phyloP scores from a whole-genome alignment of 2,888 invertebrate genomes.

The Camptogramma bilineatum region DNA sequence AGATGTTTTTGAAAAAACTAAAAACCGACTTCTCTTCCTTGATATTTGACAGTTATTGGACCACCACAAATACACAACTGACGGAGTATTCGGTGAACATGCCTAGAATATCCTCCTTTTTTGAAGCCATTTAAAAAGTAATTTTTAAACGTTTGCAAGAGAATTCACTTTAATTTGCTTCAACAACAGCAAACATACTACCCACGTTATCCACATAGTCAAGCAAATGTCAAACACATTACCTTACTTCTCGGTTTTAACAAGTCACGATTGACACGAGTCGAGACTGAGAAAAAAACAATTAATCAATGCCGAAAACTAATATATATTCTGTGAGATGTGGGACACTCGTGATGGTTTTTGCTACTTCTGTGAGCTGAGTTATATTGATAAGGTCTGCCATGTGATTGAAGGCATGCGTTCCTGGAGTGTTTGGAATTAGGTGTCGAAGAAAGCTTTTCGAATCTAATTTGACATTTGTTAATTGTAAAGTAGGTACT shows the following conservation, averaged over 20 bases:
- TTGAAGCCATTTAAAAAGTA: too few species aligned
- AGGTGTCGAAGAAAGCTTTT: not conserved
- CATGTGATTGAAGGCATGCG: constrained; percentile 19
- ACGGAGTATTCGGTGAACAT: too few species aligned
- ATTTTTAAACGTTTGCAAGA: too few species aligned
- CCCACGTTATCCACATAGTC: not conserved
- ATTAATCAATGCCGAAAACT: constrained; percentile 20
- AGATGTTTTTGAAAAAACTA: too few species aligned
- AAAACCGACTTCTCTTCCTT: too few species aligned
- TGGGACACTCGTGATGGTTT: constrained; percentile 35
- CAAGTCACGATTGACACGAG: constrained; percentile 57
- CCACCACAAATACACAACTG: too few species aligned
- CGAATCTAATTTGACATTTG: not conserved
- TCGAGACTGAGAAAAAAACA: constrained; percentile 49
- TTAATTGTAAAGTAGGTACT: not conserved
- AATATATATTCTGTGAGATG: constrained; percentile 16
- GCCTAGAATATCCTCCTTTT: too few species aligned
- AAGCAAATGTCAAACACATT: constrained; percentile 69
- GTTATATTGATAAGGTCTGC: constrained; percentile 24
- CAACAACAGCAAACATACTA: not conserved
- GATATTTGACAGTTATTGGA: too few species aligned
- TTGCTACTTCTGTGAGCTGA: constrained; percentile 9
- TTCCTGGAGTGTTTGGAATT: constrained; percentile 3
- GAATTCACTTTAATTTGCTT: too few species aligned
- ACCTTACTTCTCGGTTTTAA: constrained; percentile 56